These are phyloP conservation scores for Nematopogon swammerdamellus DNA, from an alignment of 2,888 invertebrate genomes.

Conservation along the genomic window DNA sequence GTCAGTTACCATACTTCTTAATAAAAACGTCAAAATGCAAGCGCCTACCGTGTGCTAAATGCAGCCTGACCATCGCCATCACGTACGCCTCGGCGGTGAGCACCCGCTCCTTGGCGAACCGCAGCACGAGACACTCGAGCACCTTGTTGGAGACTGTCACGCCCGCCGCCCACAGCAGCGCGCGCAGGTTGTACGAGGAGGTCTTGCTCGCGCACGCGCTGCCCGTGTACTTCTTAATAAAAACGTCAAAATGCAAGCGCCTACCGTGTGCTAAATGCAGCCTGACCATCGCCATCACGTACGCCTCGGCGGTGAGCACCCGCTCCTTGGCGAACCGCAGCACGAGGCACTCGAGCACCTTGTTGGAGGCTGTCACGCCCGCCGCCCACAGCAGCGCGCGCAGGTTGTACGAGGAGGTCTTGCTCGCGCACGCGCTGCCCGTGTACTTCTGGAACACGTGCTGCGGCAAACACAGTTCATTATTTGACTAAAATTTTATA, in stretches of 20 bases:
- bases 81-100: slow-evolving; percentile 61
- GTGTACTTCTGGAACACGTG: slow-evolving; percentile 59
- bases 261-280: slow-evolving; percentile 63
- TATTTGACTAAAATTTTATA: too few relatives aligned
- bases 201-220: slow-evolving; percentile 43
- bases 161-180: slow-evolving; percentile 67
- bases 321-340: slow-evolving; percentile 64
- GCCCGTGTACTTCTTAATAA: background rate
- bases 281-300: slow-evolving; percentile 62
- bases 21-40: too few relatives aligned
- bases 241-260: too few relatives aligned
- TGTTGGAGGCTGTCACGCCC: slow-evolving; percentile 63
- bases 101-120: slow-evolving; percentile 59
- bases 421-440: slow-evolving; percentile 22
- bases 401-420: slow-evolving; percentile 46
- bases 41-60: slow-evolving; percentile 34
- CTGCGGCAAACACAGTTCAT: slow-evolving; percentile 32
- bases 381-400: slow-evolving; percentile 63
- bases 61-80: slow-evolving; percentile 47
- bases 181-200: slow-evolving; percentile 61
- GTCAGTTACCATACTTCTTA: too few relatives aligned
- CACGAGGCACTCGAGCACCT: slow-evolving; percentile 68
- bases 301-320: slow-evolving; percentile 58
- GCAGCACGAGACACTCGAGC: slow-evolving; percentile 64
- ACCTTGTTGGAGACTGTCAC: slow-evolving; percentile 72